Percentiles rank a stretch among this genome's conserved stretches.
Evolutionary conservation across 2,888 invertebrate species (phyloP).

Genomic region (Pilophorus perplexus): DNA sequence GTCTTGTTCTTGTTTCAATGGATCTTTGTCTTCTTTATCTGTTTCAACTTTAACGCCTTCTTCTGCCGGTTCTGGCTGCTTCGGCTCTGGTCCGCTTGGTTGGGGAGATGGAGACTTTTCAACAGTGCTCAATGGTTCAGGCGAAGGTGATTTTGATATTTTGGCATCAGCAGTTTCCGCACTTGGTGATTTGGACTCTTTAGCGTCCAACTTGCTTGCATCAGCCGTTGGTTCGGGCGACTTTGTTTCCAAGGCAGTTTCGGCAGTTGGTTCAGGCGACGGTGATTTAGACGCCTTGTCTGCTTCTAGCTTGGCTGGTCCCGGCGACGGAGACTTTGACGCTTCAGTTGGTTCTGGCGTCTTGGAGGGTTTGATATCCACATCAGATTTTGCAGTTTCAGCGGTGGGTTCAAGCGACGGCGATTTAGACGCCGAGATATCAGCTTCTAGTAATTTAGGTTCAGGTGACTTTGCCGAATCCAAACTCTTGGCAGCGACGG

Average conservation of each 20-base stretch:
- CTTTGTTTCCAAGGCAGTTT: too few relatives aligned
- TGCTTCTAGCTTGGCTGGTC: not conserved
- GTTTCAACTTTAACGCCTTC: not conserved
- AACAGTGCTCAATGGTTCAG: too few relatives aligned
- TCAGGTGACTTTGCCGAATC: too few relatives aligned
- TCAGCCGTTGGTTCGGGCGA: too few relatives aligned
- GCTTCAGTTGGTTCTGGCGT: too few relatives aligned
- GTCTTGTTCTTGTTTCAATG: not conserved
- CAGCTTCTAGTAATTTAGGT: not conserved
- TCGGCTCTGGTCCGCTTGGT: too few relatives aligned
- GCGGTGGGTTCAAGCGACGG: conserved; percentile 13
- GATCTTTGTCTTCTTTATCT: not conserved
- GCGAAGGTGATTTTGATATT: conserved; percentile 14
- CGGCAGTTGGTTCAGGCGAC: conserved; percentile 8
- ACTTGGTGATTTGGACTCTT: not conserved
- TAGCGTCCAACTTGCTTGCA: too few relatives aligned
- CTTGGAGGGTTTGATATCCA: too few relatives aligned
- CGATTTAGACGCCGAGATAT: not conserved
- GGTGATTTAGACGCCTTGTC: not conserved
- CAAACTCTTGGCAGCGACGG: too few relatives aligned
- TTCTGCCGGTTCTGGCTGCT: not conserved
- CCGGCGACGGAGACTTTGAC: not conserved
- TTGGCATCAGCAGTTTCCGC: not conserved
- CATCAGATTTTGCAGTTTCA: not conserved
- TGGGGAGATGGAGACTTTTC: too few relatives aligned